Evolutionary conservation across 2,888 invertebrate genomes (phyloP).

Genomic region (Rhyacophila evoluta): DNA sequence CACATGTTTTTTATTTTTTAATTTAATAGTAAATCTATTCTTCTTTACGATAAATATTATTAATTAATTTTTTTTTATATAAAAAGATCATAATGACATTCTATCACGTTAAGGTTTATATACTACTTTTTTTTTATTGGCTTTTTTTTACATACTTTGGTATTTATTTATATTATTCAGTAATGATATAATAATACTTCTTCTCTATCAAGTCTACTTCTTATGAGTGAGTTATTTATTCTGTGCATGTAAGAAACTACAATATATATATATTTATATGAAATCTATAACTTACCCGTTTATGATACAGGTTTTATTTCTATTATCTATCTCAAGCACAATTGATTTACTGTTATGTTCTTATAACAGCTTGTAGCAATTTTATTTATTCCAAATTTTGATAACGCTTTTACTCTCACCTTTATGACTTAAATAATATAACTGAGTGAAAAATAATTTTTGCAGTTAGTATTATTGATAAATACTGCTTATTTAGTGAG

Average conservation of each 20-base stretch:
- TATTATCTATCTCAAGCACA: neutral
- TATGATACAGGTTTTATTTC: neutral
- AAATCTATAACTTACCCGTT: neutral
- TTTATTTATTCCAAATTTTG: neutral
- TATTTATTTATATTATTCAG: too few species aligned
- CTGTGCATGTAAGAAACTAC: neutral
- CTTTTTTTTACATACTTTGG: too few species aligned
- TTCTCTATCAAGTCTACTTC: neutral
- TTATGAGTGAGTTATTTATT: neutral
- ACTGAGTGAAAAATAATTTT: neutral
- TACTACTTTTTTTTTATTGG: too few species aligned
- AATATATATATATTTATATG: neutral
- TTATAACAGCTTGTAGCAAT: constrained; percentile 19
- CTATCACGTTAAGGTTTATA: too few species aligned
- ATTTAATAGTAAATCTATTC: too few species aligned
- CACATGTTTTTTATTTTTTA: too few species aligned
- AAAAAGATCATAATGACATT: too few species aligned
- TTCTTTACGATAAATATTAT: too few species aligned
- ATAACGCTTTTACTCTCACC: neutral
- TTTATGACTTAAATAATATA: neutral
- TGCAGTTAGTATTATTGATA: neutral
- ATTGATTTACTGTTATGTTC: neutral
- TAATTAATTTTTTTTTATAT: too few species aligned
- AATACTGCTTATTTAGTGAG: too few species aligned
- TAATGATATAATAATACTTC: too few species aligned